Base-by-base conservation (phyloP, 2,797 vertebrate genomes). In the Fratercula arctica region DNA sequence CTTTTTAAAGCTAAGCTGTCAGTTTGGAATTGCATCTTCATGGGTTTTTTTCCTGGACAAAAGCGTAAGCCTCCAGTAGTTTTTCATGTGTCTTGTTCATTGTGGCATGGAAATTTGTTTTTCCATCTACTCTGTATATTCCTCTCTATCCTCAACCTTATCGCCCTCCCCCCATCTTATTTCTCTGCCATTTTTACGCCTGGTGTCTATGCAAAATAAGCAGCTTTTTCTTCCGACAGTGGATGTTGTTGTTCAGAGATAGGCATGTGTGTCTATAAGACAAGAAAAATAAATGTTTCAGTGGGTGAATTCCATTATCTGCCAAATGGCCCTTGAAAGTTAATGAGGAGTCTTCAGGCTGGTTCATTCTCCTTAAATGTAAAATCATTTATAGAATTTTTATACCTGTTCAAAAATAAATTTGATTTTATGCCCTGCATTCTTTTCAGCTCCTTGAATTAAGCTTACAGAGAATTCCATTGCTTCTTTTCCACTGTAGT, bases 321-420 rank as follows among this genome's bases (percentile, higher is more conserved):
- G 77, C 68, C 73, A 94, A 97, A 97, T 74, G 46, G 76, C 75
- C 87, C 75, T 95, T 95, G 85, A 94, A 97, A 96, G 92, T 93
- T 96, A 97, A 97, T 94, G 94, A 95, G 68, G 41, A 96, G 8
- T 90, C 83, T 91, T 94, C 87, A 93, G 66, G 51, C 57, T 90
- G 63, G 59, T 88, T 94, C 72, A 73, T 90, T 93, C 73, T 88
- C 59, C 61, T 91, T 89, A 95, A 95, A 78, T 66, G 66, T 82
- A 95, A 96, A 89, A 92, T 91, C 20, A 64, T 79, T 64, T 82
- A 81, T 53, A 73, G 90, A 87, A 85, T 91, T 93, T 91, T 96
- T 90, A 72, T 75, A 94, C 59, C 68, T 85, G 61, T 81, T 93
- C 73, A 95, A 92, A 96, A 92, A 80, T 89, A 93, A 89, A 95